Conservation (phyloP, 1,140 invertebrate genomes). For the Diprion similis region DNA sequence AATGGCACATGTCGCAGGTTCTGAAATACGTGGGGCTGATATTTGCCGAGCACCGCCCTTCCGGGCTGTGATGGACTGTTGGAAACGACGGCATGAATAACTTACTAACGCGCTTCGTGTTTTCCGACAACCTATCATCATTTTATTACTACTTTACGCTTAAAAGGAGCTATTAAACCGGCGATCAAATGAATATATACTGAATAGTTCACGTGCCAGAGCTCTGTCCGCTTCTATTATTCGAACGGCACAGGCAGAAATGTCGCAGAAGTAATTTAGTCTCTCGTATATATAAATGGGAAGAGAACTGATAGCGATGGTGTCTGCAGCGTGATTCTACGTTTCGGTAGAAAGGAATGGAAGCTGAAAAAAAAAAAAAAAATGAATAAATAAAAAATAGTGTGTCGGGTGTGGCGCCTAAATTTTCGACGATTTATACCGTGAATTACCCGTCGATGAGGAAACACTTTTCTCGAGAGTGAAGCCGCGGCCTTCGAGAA, state of each 20-base stretch:
- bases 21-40: background rate
- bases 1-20: background rate
- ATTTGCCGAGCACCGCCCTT: background rate
- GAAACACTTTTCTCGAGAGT: no score
- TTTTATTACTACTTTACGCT: background rate
- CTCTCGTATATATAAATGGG: no score
- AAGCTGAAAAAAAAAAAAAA: background rate
- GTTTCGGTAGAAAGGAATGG: background rate
- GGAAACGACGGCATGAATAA: conserved; percentile 5
- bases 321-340: background rate
- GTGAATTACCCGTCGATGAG: no score
- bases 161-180: background rate
- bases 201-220: background rate
- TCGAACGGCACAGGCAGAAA: background rate
- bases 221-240: background rate
- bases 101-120: background rate
- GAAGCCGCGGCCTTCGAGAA: no score
- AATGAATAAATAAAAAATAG: no score
- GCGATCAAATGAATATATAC: background rate
- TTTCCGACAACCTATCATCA: background rate
- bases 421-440: no score
- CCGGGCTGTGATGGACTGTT: background rate
- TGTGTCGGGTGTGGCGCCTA: no score
- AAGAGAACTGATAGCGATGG: no score
- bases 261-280: no score